A percentile compares a stretch with the other conserved stretches of the same genome.
These are phyloP conservation scores for Aleiodes sp. DNA, from an alignment of 1,140 invertebrate species.

Conservation along the genomic window DNA sequence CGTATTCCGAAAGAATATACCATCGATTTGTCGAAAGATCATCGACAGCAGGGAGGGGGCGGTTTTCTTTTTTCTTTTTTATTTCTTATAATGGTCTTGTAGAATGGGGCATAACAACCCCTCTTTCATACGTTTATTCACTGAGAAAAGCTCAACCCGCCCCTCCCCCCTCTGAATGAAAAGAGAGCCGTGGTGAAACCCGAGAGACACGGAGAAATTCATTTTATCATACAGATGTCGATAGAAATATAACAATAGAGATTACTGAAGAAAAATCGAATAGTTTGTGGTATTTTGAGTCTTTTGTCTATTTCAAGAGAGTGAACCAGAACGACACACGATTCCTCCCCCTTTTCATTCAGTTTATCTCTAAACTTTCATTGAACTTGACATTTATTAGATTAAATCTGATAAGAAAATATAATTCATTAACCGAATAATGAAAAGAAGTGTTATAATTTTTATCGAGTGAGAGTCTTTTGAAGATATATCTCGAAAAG, in stretches of 20 bases:
- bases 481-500: too few species aligned
- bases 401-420: too few species aligned
- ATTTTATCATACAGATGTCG: conserved; percentile 23
- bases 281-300: neutral
- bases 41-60: too few species aligned
- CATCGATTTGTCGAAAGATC: neutral
- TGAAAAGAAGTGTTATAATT: too few species aligned
- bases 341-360: neutral
- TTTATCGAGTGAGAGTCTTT: too few species aligned
- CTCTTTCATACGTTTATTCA: conserved; percentile 2
- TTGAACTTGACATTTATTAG: too few species aligned
- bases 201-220: conserved; percentile 3
- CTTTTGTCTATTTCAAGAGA: neutral
- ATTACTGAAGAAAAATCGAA: neutral
- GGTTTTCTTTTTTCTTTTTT: neutral
- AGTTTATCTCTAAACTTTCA: too few species aligned
- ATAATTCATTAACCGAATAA: too few species aligned
- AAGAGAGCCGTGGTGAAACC: conserved; percentile 3
- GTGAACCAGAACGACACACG: neutral
- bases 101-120: too few species aligned
- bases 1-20: neutral
- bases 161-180: too few species aligned
- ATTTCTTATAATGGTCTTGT: neutral
- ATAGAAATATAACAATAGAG: neutral
- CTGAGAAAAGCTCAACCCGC: neutral